Conservation (phyloP, 2,888 invertebrate genomes). For the Troides oblongomaculatus region DNA sequence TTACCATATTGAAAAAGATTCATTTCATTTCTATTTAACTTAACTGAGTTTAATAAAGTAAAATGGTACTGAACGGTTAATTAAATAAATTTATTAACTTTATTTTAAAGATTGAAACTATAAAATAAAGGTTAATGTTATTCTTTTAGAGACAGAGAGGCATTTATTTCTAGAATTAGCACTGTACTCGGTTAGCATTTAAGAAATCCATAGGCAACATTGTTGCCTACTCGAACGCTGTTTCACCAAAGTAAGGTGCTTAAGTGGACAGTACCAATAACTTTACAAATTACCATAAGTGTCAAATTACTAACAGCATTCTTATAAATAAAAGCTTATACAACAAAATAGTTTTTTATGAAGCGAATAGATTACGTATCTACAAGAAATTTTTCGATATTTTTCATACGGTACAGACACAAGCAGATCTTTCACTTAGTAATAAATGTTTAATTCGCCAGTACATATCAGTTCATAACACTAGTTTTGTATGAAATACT, state of each 20-base stretch:
- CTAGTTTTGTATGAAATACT: no score
- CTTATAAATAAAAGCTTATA: neutral
- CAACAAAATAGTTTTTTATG: no score
- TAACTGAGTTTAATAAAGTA: neutral
- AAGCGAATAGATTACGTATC: no score
- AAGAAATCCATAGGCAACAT: constrained; percentile 8
- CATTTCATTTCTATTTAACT: neutral
- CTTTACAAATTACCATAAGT: constrained; percentile 15
- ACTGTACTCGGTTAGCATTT: neutral
- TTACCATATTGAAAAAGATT: constrained; percentile 15
- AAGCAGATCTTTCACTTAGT: no score
- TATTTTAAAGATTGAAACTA: neutral
- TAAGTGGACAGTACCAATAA: constrained; percentile 23
- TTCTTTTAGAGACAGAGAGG: no score
- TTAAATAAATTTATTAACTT: neutral
- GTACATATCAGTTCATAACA: no score
- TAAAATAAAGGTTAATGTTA: neutral
- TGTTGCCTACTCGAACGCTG: constrained; percentile 30
- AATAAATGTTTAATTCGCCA: no score
- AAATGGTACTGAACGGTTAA: neutral
- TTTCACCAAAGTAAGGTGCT: constrained; percentile 32
- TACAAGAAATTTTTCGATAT: no score
- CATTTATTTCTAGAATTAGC: no score
- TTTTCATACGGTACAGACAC: no score
- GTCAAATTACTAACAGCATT: neutral